Evolutionary conservation across 2,888 invertebrate genomes (phyloP).

Genomic region (Polydrusus tereticollis): DNA sequence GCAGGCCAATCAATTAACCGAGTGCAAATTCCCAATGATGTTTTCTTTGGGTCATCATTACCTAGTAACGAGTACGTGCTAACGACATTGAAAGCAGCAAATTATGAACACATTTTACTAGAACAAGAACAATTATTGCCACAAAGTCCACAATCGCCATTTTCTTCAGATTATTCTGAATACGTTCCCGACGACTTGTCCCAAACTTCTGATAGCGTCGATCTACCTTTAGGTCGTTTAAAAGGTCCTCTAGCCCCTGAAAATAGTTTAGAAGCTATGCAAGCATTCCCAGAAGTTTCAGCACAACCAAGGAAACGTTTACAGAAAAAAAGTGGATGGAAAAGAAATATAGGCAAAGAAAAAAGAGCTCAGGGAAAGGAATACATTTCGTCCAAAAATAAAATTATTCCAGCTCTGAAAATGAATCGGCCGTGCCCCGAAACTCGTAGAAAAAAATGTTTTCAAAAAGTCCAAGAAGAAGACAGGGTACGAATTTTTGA

Average conservation of each 20-base stretch:
- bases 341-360: background rate
- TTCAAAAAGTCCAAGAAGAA: background rate
- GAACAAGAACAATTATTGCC: background rate
- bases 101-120: too few species aligned
- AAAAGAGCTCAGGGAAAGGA: slow-evolving; percentile 1
- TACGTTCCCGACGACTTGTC: background rate
- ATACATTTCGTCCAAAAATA: background rate
- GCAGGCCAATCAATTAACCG: too few species aligned
- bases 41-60: too few species aligned
- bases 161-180: background rate
- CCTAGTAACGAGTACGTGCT: too few species aligned
- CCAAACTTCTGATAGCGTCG: background rate
- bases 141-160: background rate
- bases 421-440: background rate
- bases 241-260: background rate
- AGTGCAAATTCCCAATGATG: too few species aligned
- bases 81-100: too few species aligned
- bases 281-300: background rate
- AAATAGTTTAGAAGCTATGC: background rate
- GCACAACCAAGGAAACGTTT: background rate
- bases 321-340: too few species aligned
- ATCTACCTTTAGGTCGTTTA: background rate
- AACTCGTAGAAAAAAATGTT: background rate
- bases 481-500: background rate
- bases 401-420: background rate